A percentile compares a stretch with the other conserved stretches of the same genome.
phyloP scores from a whole-genome alignment of 2,113 vertebrate species.

The Nibea albiflora region DNA sequence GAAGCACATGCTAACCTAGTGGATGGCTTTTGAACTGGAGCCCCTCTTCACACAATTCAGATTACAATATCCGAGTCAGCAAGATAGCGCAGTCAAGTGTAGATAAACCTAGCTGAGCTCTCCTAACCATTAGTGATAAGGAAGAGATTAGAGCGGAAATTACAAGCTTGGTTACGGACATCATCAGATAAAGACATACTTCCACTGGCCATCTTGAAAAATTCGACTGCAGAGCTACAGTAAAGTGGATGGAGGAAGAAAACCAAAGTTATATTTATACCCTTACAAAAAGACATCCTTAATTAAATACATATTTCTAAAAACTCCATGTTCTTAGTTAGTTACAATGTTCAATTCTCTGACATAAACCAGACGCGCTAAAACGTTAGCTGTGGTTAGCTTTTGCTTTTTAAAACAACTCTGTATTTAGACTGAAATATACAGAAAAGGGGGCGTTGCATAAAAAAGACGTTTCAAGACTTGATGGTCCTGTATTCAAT shows the following conservation, averaged over 20 bases:
- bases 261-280: not conserved
- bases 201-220: conserved; percentile 28
- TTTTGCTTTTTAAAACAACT: conserved; percentile 25
- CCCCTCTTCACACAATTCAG: conserved; percentile 24
- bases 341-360: not conserved
- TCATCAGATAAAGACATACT: conserved; percentile 66
- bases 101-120: conserved; percentile 60
- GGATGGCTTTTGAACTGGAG: not conserved
- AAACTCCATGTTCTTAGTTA: not conserved
- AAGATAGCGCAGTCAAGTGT: conserved; percentile 48
- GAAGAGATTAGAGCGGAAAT: conserved; percentile 69
- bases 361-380: not conserved
- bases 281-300: not conserved
- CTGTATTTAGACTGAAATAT: conserved; percentile 7
- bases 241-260: not conserved
- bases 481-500: conserved; percentile 20
- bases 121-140: conserved; percentile 53
- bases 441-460: conserved; percentile 20
- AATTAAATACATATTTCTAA: not conserved
- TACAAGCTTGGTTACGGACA: conserved; percentile 63
- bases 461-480: conserved; percentile 13
- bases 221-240: not conserved
- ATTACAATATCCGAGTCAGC: conserved; percentile 40
- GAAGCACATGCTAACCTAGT: not conserved
- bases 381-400: conserved; percentile 1